phyloP scores from a whole-genome alignment of 1,140 invertebrate species.

The Nymphalis io region DNA sequence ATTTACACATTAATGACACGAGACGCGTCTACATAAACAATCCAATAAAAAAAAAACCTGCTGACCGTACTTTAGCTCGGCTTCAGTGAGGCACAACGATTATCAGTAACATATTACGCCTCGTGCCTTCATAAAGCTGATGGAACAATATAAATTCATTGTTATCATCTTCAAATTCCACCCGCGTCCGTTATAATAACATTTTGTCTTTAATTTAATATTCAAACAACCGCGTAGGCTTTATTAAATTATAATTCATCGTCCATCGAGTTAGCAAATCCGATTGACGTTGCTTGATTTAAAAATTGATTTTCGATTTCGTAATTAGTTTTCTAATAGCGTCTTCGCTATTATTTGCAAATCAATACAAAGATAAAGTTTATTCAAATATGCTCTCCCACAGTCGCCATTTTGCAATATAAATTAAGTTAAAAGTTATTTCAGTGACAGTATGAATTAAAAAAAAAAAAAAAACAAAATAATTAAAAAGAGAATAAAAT shows the following conservation, averaged over 20 bases:
- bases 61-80: not conserved
- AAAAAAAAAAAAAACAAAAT: too few species aligned
- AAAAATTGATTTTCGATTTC: constrained; percentile 1
- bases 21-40: too few species aligned
- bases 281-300: constrained; percentile 7
- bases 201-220: constrained; percentile 16
- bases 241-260: constrained; percentile 18
- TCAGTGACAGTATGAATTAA: too few species aligned
- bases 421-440: too few species aligned
- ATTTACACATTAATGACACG: too few species aligned
- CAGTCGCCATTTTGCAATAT: too few species aligned
- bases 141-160: not conserved
- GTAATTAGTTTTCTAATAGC: not conserved
- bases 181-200: not conserved
- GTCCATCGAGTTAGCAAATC: constrained; percentile 11
- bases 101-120: not conserved
- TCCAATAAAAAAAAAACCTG: not conserved
- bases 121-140: not conserved
- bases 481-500: too few species aligned
- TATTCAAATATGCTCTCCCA: too few species aligned
- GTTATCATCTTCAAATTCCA: constrained; percentile 7
- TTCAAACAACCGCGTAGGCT: constrained; percentile 8
- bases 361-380: too few species aligned
- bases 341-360: too few species aligned
- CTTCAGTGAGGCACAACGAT: not conserved